A percentile compares a stretch with the other conserved stretches of the same genome.
phyloP scores from a whole-genome alignment of 2,888 invertebrate species.

The Gerosis bhagava region DNA sequence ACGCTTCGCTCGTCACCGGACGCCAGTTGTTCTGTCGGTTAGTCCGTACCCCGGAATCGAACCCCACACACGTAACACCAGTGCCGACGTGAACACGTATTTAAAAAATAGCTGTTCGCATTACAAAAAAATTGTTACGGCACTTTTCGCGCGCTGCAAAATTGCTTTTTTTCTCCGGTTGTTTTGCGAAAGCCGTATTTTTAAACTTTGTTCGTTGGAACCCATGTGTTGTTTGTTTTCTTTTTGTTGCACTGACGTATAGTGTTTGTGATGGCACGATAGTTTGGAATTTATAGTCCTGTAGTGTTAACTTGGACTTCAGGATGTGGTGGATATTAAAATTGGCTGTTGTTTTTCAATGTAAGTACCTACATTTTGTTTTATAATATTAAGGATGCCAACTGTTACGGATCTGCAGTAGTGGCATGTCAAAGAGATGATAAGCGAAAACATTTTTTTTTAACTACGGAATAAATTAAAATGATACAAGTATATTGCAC shows the following conservation, averaged over 20 bases:
- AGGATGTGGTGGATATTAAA: slow-evolving; percentile 62
- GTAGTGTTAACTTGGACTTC: slow-evolving; percentile 12
- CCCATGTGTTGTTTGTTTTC: slow-evolving; percentile 12
- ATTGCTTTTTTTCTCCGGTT: too few species aligned
- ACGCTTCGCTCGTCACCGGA: slow-evolving; percentile 68
- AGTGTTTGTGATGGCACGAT: slow-evolving; percentile 10
- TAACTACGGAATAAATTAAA: too few species aligned
- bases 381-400: too few species aligned
- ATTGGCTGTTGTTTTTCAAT: slow-evolving; percentile 59
- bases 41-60: slow-evolving; percentile 67
- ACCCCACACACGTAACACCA: slow-evolving; percentile 72
- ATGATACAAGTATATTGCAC: too few species aligned
- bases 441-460: too few species aligned
- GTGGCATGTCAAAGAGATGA: too few species aligned
- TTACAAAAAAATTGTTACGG: not conserved
- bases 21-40: slow-evolving; percentile 72
- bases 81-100: slow-evolving; percentile 30
- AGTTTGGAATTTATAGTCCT: slow-evolving; percentile 27
- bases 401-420: too few species aligned
- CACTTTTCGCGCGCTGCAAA: slow-evolving; percentile 11
- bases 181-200: slow-evolving; percentile 16
- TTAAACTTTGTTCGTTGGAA: slow-evolving; percentile 15
- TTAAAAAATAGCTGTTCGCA: slow-evolving; percentile 28
- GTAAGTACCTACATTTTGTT: slow-evolving; percentile 57
- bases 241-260: not conserved